Evolutionary conservation across 2,113 vertebrate genomes (phyloP).

Genomic region (Nycticebus coucang): DNA sequence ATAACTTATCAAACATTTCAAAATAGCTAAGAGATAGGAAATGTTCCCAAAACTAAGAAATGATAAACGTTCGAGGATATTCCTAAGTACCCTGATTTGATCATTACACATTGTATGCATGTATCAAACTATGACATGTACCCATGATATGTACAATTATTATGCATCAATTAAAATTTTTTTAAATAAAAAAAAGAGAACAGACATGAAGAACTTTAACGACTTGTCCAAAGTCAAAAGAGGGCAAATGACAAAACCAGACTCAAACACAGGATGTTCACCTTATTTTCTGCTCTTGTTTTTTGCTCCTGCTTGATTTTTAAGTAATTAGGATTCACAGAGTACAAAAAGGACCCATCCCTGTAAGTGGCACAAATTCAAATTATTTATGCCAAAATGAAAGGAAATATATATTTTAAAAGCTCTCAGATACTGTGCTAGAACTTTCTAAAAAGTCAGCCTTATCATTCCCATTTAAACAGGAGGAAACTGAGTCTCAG

Average conservation of each 20-base stretch:
- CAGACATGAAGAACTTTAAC: not conserved
- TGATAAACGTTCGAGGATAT: not conserved
- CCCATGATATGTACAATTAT: not conserved
- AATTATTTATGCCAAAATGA: not conserved
- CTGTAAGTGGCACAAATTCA: not conserved
- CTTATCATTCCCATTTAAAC: not conserved
- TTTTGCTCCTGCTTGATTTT: not conserved
- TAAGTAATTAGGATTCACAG: not conserved
- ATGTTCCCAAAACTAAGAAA: not conserved
- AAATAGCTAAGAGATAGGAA: not conserved
- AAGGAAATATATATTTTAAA: not conserved
- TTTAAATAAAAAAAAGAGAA: not conserved
- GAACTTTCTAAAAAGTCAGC: constrained; percentile 10
- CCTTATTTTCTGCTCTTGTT: not conserved
- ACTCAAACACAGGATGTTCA: not conserved
- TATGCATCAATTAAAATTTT: not conserved
- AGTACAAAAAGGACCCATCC: not conserved
- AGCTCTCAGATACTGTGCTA: not conserved
- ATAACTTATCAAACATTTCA: not conserved
- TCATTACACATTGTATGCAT: not conserved
- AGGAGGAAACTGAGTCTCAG: not conserved
- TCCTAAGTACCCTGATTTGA: not conserved
- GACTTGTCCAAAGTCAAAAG: not conserved
- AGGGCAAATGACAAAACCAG: not conserved
- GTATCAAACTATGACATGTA: not conserved